A percentile compares a stretch with the other conserved stretches of the same genome.
phyloP scores from a whole-genome alignment of 2,797 vertebrate species.

The Eidolon dupreanum region DNA sequence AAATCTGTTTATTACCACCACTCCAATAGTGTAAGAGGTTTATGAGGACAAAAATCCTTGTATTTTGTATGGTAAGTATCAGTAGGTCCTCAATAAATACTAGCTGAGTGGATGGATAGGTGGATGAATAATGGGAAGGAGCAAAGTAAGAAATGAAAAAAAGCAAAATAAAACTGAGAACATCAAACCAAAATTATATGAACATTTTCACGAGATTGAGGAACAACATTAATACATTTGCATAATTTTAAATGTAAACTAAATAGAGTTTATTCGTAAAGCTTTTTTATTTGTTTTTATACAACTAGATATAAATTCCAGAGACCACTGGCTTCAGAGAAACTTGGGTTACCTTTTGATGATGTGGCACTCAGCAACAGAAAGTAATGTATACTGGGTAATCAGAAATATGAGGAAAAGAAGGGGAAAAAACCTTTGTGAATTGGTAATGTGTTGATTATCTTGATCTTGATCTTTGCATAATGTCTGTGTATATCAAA shows the following conservation, averaged over 20 bases:
- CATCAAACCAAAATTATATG: not conserved
- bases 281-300: not conserved
- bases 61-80: not conserved
- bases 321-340: not conserved
- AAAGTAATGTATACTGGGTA: not conserved
- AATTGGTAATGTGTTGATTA: not conserved
- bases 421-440: not conserved
- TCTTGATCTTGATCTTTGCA: not conserved
- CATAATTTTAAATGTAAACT: not conserved
- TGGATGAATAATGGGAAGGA: too few relatives aligned
- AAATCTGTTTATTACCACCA: not conserved
- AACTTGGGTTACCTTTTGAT: not conserved
- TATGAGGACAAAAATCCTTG: not conserved
- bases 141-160: not conserved
- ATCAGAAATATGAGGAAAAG: not conserved
- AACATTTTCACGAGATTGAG: not conserved
- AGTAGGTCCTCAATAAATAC: not conserved
- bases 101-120: not conserved
- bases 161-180: not conserved
- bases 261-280: not conserved
- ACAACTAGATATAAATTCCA: not conserved
- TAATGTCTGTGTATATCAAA: not conserved
- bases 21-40: not conserved
- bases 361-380: not conserved
- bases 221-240: not conserved